Percentiles rank a stretch among this genome's conserved stretches.
These are phyloP conservation scores for Taenioides sp. DNA, from an alignment of 2,797 vertebrate genomes.

Conservation along the genomic window DNA sequence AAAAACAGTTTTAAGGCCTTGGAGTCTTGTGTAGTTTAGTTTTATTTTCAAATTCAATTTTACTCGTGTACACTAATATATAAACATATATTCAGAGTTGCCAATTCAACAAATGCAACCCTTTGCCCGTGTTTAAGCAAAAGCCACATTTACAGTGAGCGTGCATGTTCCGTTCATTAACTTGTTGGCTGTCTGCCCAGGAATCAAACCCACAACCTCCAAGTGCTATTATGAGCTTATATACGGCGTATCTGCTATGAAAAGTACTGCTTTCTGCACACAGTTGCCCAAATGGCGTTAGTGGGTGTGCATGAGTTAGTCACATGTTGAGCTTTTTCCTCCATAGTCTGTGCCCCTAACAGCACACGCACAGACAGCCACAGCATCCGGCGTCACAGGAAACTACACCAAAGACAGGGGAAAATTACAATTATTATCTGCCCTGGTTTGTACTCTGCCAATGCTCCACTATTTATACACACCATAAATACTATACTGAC, in stretches of 20 bases:
- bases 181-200: not conserved
- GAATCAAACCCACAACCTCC: not conserved
- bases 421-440: slow-evolving; percentile 11
- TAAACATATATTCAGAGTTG: not conserved
- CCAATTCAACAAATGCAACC: not conserved
- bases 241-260: not conserved
- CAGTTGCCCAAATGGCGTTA: not conserved
- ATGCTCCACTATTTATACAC: not conserved
- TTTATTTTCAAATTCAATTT: not conserved
- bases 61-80: not conserved
- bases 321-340: not conserved
- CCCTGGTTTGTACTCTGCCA: not conserved
- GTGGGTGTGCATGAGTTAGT: not conserved
- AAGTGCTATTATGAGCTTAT: not conserved
- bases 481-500: too few species aligned
- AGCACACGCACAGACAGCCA: not conserved
- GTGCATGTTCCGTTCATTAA: not conserved
- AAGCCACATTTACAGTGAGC: not conserved
- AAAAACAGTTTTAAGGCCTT: too few species aligned
- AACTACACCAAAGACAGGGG: not conserved
- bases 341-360: not conserved
- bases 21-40: too few species aligned
- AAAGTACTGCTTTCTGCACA: not conserved
- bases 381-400: slow-evolving; percentile 2
- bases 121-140: too few species aligned